Conservation (phyloP, 2,888 invertebrate genomes). For the Drosophila neotestacea region DNA sequence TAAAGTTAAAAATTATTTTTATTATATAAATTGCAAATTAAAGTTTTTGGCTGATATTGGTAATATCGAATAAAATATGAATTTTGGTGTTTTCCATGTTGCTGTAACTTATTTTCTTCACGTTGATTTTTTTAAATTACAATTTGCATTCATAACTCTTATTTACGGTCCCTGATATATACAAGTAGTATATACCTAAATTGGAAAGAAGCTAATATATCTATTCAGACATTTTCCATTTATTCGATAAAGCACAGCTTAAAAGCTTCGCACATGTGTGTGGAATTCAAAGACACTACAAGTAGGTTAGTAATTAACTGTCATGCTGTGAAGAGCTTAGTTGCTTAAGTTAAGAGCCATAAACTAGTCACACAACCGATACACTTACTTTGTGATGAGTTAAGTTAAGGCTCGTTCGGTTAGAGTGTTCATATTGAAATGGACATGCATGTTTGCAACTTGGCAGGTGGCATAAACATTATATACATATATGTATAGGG, state of each 20-base stretch:
- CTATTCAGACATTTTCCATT: not conserved
- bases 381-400: constrained; percentile 5
- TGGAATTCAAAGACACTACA: not conserved
- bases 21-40: too few relatives aligned
- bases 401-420: not conserved
- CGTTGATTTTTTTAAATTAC: too few relatives aligned
- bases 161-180: too few relatives aligned
- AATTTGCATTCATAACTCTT: too few relatives aligned
- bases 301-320: constrained; percentile 16
- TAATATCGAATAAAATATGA: too few relatives aligned
- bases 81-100: too few relatives aligned
- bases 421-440: constrained; percentile 5
- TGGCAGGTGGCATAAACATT: not conserved
- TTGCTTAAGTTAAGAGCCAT: constrained; percentile 19
- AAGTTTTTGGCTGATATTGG: too few relatives aligned
- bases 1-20: too few relatives aligned
- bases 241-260: not conserved
- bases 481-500: too few relatives aligned
- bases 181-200: too few relatives aligned
- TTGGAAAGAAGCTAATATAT: too few relatives aligned
- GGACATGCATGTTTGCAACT: constrained; percentile 16
- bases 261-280: not conserved
- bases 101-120: too few relatives aligned
- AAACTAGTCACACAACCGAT: constrained; percentile 11
- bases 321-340: constrained; percentile 16